Evolutionary conservation across 2,113 vertebrate species (phyloP).

Genomic region (Caretta caretta): DNA sequence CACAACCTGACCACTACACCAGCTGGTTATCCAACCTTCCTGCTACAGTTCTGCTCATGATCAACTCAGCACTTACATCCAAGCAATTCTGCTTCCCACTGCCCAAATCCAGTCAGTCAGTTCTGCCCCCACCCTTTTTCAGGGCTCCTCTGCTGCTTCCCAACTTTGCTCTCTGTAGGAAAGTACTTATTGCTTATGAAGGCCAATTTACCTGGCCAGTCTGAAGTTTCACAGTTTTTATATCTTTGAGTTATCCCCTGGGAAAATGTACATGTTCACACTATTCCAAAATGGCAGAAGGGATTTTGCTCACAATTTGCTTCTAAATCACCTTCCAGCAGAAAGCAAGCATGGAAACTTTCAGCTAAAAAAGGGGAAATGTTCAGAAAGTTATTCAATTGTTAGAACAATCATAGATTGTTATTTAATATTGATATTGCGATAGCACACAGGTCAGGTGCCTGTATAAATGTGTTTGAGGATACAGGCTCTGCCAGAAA

Average conservation of each 20-base stretch:
- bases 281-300: not conserved
- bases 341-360: not conserved
- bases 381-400: not conserved
- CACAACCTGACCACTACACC: not conserved
- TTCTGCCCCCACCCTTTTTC: not conserved
- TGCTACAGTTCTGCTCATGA: not conserved
- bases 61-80: not conserved
- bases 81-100: not conserved
- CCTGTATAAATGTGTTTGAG: not conserved
- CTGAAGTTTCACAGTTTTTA: not conserved
- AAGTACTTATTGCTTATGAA: not conserved
- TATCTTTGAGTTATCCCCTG: slow-evolving; percentile 10
- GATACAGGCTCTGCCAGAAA: not conserved
- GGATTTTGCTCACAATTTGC: not conserved
- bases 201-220: not conserved
- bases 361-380: slow-evolving; percentile 11
- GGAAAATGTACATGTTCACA: not conserved
- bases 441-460: not conserved
- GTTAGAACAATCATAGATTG: not conserved
- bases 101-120: not conserved
- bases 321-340: slow-evolving; percentile 1
- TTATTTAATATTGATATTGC: not conserved
- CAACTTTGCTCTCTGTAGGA: not conserved
- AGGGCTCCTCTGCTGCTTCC: slow-evolving; percentile 1
- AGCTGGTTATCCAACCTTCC: not conserved